Conservation (phyloP, 2,888 invertebrate genomes). For the Hirudinaria manillensis region DNA sequence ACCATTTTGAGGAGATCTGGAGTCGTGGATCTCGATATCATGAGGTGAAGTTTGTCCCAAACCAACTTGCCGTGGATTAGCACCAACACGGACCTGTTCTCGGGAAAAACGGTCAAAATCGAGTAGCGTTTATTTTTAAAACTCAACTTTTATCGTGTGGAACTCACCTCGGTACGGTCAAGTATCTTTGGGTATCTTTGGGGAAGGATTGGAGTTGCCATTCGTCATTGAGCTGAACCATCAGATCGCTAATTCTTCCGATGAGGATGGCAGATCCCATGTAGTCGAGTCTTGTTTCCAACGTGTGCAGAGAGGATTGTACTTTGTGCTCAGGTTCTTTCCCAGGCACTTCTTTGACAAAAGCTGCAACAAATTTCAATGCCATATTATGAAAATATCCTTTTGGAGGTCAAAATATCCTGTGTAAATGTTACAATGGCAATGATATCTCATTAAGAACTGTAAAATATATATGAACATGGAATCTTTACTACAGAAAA, state of each 20-base stretch:
- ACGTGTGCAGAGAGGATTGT: slow-evolving; percentile 64
- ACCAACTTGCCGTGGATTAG: slow-evolving; percentile 81
- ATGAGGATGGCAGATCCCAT: slow-evolving; percentile 95
- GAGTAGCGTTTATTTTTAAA: neutral
- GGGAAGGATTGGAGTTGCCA: slow-evolving; percentile 64
- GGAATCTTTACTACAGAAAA: no score
- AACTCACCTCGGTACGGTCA: neutral
- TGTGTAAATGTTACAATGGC: no score
- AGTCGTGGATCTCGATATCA: slow-evolving; percentile 93
- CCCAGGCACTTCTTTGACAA: slow-evolving; percentile 81
- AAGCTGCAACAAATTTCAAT: slow-evolving; percentile 59
- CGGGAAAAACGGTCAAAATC: neutral
- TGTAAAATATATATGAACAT: no score
- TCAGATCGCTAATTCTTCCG: slow-evolving; percentile 76
- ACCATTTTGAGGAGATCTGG: slow-evolving; percentile 94
- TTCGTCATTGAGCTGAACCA: slow-evolving; percentile 71
- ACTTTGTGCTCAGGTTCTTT: slow-evolving; percentile 81
- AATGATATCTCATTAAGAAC: neutral
- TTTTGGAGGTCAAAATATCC: no score
- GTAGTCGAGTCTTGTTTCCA: slow-evolving; percentile 88
- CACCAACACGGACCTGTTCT: slow-evolving; percentile 70
- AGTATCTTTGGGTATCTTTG: neutral
- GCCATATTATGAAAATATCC: neutral
- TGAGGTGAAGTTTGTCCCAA: slow-evolving; percentile 92
- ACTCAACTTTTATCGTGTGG: neutral